A percentile compares a stretch with the other conserved stretches of the same genome.
Conservation (phyloP, 2,113 vertebrate species). For the Apteryx mantelli region DNA sequence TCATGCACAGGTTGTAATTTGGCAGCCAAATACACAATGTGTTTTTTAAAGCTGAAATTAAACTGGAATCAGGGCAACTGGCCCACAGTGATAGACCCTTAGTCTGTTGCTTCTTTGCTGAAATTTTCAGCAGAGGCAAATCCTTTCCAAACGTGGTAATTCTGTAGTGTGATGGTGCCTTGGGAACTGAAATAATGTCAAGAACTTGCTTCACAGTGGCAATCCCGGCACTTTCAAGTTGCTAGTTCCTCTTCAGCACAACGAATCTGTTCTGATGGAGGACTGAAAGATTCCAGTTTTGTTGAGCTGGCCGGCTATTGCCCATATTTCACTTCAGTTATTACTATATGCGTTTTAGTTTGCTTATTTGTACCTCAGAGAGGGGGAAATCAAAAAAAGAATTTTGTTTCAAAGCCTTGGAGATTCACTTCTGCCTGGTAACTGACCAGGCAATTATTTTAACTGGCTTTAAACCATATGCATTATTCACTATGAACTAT, state of each 20-base stretch:
- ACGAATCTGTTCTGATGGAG: neutral
- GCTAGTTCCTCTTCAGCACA: neutral
- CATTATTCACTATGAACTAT: conserved; percentile 48
- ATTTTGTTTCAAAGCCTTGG: neutral
- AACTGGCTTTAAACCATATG: neutral
- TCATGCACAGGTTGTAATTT: neutral
- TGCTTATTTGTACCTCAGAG: neutral
- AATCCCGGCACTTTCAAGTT: neutral
- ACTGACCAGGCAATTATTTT: conserved; percentile 50
- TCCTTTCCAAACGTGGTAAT: neutral
- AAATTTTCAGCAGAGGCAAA: neutral
- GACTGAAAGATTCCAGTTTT: neutral
- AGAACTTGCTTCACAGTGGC: neutral
- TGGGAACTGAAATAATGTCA: neutral
- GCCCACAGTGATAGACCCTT: neutral
- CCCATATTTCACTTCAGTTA: neutral
- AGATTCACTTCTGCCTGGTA: neutral
- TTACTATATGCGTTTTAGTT: neutral
- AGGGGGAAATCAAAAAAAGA: neutral
- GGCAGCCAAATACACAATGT: neutral
- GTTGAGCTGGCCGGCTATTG: neutral
- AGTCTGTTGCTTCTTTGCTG: neutral
- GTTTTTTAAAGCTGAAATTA: neutral
- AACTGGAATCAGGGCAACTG: neutral
- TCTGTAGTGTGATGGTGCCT: neutral